Base-by-base conservation (phyloP, 2,113 vertebrate species). In the Lepidothrix coronata region DNA sequence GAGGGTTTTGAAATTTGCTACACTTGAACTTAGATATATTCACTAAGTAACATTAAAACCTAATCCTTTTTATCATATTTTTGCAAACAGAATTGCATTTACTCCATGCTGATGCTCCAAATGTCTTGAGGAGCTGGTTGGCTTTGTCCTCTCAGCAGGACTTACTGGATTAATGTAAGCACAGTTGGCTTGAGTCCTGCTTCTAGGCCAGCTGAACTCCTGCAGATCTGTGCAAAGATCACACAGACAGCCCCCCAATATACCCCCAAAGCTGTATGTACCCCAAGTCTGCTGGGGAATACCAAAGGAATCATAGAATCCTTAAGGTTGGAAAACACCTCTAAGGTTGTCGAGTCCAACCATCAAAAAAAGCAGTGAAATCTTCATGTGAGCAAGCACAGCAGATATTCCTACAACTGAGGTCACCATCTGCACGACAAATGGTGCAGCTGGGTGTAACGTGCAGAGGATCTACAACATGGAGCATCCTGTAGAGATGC, bases 21-120 rank as follows among this genome's bases (percentile, higher is more conserved):
- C 8, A 3, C 43, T 80, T 48, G 15, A 8, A 23, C 41, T 70
- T 37, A 5, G 8, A 16, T 12, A 57, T 11, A 12, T 39, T 58
- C 15, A 71, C 1, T 66, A 37, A 67, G 31, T 13, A n/a, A 31
- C 1, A 0, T 11, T 13, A 80, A 86, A 81, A 37, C 23, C 44
- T 73, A 33, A 54, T 46, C 13, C 11, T 31, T 15, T 19, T 52
- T 35, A 4, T 2, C 37, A 28, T 3, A 9, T 62, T 76, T 77
- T 76, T 84, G 25, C 23, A 54, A 57, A 11, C 4, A 44, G 20
- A 52, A 44, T 11, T 39, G 33, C 35, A 15, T 6, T 30, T 37
- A 7, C 35, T 46, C 18, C 5, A 0, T 9, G 54, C 39, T 76
- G 75, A 31, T 1, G 1, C 49, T 55, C 20, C 66, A 63, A 1